Conservation (phyloP, 2,888 invertebrate genomes). For the Odontomyia ornata region DNA sequence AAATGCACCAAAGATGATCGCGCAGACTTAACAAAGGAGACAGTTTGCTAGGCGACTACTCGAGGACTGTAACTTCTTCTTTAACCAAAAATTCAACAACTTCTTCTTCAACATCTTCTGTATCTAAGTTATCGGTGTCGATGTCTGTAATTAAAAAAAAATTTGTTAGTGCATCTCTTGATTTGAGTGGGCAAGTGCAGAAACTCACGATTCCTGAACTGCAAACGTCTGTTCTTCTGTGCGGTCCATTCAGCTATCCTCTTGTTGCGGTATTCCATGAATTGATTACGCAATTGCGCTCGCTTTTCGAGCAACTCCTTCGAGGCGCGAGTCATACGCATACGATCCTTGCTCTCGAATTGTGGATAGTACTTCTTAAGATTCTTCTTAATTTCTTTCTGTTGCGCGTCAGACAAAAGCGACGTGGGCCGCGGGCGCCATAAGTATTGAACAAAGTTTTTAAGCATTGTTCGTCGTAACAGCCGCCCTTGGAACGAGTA, state of each 20-base stretch:
- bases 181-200: constrained; percentile 14
- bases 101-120: constrained; percentile 94
- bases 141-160: constrained; percentile 72
- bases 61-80: constrained; percentile 86
- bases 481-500: constrained; percentile 95
- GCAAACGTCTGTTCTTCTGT: constrained; percentile 82
- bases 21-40: neutral
- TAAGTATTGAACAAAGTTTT: constrained; percentile 91
- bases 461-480: constrained; percentile 81
- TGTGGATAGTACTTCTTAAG: constrained; percentile 95
- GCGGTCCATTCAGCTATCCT: constrained; percentile 78
- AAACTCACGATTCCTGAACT: constrained; percentile 85
- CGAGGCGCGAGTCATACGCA: constrained; percentile 90
- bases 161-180: neutral
- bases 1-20: constrained; percentile 24
- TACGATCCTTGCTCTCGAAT: constrained; percentile 96
- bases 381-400: constrained; percentile 96
- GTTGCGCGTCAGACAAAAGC: constrained; percentile 81
- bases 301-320: constrained; percentile 95
- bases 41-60: constrained; percentile 66
- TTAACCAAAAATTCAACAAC: constrained; percentile 97
- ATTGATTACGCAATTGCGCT: constrained; percentile 85
- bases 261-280: constrained; percentile 81
- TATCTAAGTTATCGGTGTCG: constrained; percentile 92
- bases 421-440: constrained; percentile 96